A percentile compares a stretch with the other conserved stretches of the same genome.
phyloP scores from a whole-genome alignment of 2,888 invertebrate genomes.

The Stenchaetothrips biformis region DNA sequence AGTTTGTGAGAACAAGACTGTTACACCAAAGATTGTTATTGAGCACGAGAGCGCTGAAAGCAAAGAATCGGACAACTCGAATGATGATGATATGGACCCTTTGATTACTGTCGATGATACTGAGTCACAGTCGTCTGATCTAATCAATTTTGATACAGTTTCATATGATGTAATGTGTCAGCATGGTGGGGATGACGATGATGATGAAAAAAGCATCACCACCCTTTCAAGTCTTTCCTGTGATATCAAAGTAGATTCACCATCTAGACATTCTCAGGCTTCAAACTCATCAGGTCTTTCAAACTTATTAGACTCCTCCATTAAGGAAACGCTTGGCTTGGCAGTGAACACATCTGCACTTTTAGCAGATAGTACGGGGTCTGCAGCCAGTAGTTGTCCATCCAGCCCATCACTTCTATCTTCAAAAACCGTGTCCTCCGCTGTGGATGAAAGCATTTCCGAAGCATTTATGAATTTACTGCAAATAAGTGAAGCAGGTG shows the following conservation, averaged over 20 bases:
- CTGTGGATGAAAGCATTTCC: background rate
- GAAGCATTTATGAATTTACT: background rate
- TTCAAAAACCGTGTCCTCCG: background rate
- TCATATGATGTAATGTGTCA: background rate
- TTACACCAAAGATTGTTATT: no score
- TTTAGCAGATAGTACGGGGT: background rate
- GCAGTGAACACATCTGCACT: background rate
- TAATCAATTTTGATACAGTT: conserved; percentile 6
- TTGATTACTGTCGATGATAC: background rate
- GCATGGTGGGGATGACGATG: background rate
- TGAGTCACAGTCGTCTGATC: background rate
- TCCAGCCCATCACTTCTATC: background rate
- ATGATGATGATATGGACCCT: background rate
- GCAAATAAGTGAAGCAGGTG: background rate
- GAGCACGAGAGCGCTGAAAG: background rate
- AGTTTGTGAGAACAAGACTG: no score
- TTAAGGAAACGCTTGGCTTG: background rate
- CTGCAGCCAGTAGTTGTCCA: background rate
- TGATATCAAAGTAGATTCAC: background rate
- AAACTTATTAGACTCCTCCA: background rate
- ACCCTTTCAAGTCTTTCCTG: background rate
- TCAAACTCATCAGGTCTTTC: conserved; percentile 1
- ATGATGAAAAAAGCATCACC: background rate
- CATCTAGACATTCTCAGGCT: background rate
- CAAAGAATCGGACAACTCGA: background rate